Evolutionary conservation across 2,113 vertebrate species (phyloP).

Genomic region (Deroptyus accipitrinus): DNA sequence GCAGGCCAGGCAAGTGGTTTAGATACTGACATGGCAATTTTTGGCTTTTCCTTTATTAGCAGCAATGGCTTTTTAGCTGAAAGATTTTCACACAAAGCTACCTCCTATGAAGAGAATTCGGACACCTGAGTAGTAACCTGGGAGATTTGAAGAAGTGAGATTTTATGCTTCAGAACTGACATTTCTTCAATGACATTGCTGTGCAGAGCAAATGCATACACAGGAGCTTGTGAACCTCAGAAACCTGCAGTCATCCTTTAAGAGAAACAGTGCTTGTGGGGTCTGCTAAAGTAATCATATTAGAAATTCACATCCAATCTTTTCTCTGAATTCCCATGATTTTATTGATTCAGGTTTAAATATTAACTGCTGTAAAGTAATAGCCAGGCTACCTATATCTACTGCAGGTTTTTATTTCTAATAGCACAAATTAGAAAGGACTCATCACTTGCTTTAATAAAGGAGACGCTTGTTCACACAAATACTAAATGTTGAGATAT

Average conservation of each 20-base stretch:
- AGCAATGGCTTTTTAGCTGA: background rate
- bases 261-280: background rate
- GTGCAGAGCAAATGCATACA: background rate
- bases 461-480: background rate
- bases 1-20: background rate
- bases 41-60: background rate
- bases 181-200: background rate
- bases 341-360: background rate
- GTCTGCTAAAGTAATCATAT: background rate
- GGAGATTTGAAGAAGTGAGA: background rate
- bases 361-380: background rate
- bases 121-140: background rate
- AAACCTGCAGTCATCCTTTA: background rate
- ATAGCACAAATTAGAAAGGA: background rate
- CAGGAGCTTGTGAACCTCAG: rapidly evolving
- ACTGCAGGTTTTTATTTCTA: background rate
- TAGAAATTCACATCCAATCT: background rate
- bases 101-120: rapidly evolving
- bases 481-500: background rate
- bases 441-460: background rate
- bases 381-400: background rate
- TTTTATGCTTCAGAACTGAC: background rate
- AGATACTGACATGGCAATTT: background rate
- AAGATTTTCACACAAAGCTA: background rate
- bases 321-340: background rate